These are phyloP conservation scores for Dicyrtoma fusca DNA, from an alignment of 2,888 invertebrate genomes.

Conservation along the genomic window DNA sequence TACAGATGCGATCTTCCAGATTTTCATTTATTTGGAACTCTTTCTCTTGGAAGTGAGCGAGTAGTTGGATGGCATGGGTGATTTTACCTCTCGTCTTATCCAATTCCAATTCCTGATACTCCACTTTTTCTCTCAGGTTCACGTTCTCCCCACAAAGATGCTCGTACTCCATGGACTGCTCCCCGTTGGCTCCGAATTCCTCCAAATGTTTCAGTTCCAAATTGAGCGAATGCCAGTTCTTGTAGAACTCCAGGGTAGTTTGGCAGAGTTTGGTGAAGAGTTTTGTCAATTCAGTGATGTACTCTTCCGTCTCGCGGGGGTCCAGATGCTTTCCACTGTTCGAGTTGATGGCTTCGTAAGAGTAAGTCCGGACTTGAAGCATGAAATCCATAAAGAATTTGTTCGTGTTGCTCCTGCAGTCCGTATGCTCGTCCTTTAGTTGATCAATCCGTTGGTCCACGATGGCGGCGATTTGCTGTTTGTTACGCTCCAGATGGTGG, in stretches of 20 bases:
- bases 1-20: background rate
- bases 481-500: too few species aligned
- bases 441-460: too few species aligned
- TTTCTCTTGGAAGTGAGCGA: constrained; percentile 39
- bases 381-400: constrained; percentile 19
- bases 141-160: constrained; percentile 40
- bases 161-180: constrained; percentile 40
- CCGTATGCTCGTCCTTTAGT: too few species aligned
- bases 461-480: too few species aligned
- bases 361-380: constrained; percentile 7
- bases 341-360: constrained; percentile 32
- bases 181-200: constrained; percentile 31
- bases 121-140: constrained; percentile 28
- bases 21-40: background rate
- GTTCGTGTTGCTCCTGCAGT: too few species aligned
- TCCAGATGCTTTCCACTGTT: constrained; percentile 33
- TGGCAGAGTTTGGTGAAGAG: constrained; percentile 36
- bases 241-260: constrained; percentile 28
- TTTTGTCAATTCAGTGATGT: constrained; percentile 31
- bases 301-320: constrained; percentile 34
- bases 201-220: constrained; percentile 21
- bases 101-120: constrained; percentile 29
- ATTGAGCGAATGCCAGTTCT: constrained; percentile 34
- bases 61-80: constrained; percentile 33
- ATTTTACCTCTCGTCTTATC: constrained; percentile 39